These are phyloP conservation scores for Drosophila leonis DNA, from an alignment of 2,888 invertebrate species.

Conservation along the genomic window DNA sequence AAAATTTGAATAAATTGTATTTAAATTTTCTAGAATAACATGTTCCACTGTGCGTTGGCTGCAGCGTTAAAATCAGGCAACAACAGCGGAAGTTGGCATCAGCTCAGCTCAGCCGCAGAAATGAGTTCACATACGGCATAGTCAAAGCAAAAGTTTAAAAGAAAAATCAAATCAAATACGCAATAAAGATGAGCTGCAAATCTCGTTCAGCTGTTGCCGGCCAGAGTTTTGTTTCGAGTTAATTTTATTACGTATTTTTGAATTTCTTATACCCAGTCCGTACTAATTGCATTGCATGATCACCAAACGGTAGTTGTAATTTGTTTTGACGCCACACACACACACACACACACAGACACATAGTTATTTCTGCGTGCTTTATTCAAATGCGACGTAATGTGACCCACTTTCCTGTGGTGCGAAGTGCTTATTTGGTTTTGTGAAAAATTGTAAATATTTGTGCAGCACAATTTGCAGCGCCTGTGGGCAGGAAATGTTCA, in stretches of 20 bases:
- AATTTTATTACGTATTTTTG: conserved; percentile 71
- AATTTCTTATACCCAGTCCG: conserved; percentile 37
- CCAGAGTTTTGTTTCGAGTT: conserved; percentile 60
- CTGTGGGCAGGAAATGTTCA: conserved; percentile 62
- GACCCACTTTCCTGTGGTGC: conserved; percentile 67
- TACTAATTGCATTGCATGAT: conserved; percentile 77
- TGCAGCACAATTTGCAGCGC: conserved; percentile 63
- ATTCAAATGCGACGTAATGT: conserved; percentile 76
- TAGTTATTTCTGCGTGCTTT: conserved; percentile 38
- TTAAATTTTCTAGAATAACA: not conserved
- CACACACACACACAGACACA: conserved; percentile 5
- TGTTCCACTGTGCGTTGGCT: conserved; percentile 4
- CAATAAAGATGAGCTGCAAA: conserved; percentile 56
- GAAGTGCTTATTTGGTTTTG: conserved; percentile 53
- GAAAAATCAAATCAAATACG: conserved; percentile 50
- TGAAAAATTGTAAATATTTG: conserved; percentile 62
- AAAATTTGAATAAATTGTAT: not conserved
- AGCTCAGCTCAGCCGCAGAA: conserved; percentile 65
- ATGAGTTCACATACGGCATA: conserved; percentile 63
- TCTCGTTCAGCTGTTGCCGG: conserved; percentile 41
- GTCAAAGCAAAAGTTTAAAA: conserved; percentile 33
- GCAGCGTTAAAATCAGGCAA: conserved; percentile 42
- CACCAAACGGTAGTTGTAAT: conserved; percentile 55
- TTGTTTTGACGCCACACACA: conserved; percentile 50
- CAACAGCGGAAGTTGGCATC: conserved; percentile 73